Evolutionary conservation across 2,113 vertebrate species (phyloP).

Genomic region (Cyanoliseus patagonus): DNA sequence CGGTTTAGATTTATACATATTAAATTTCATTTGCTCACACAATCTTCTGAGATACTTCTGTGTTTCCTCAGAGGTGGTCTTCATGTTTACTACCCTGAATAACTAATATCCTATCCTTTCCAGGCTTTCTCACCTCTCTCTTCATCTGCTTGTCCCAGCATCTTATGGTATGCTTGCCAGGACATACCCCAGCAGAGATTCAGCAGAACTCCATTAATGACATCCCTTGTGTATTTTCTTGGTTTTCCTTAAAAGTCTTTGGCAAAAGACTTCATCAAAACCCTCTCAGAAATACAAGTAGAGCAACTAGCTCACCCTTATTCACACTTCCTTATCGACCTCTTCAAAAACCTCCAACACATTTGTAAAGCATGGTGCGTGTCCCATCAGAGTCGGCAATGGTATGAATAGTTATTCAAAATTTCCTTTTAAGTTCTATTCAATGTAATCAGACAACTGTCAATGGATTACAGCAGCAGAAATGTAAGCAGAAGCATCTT

Average conservation of each 20-base stretch:
- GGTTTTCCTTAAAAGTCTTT: neutral
- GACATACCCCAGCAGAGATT: neutral
- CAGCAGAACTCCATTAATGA: neutral
- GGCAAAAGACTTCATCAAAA: neutral
- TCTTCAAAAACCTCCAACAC: neutral
- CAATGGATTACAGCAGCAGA: neutral
- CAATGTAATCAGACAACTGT: neutral
- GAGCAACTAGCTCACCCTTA: neutral
- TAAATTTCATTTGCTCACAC: neutral
- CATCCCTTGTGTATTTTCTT: neutral
- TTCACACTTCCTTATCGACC: accelerated
- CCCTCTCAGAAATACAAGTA: neutral
- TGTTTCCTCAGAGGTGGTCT: neutral
- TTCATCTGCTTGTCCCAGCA: neutral
- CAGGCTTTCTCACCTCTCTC: neutral
- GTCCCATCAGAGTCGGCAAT: neutral
- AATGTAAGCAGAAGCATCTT: neutral
- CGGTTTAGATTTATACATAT: neutral
- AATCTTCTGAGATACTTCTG: neutral
- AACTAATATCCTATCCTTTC: neutral
- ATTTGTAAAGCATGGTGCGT: neutral
- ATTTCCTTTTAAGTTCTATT: neutral
- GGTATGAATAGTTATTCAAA: neutral
- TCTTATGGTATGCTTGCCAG: neutral
- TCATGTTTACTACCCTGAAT: neutral